Evolutionary conservation across 2,797 vertebrate genomes (phyloP), one percentile per base, ranked within the genome.

Genomic region (Anguilla obscura): DNA sequence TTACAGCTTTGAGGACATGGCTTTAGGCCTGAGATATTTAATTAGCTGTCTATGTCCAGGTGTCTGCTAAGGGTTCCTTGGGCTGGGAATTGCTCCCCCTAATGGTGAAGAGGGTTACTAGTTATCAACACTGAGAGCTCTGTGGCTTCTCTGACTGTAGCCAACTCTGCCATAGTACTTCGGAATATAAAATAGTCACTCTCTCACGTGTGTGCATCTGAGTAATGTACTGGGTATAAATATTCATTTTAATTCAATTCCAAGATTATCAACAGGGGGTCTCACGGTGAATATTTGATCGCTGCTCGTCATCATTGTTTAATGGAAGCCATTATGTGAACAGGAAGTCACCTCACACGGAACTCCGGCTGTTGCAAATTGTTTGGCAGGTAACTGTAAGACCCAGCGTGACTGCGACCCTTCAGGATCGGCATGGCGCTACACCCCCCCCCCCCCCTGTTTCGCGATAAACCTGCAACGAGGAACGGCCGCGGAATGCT

Each of bases 401-500:
- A 76, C 5, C 36, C 33, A 18, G 33, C 33, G 40, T 14, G 74
- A 36, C 33, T 18, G 33, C 33, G 36, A 76, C 12, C 36, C 33
- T 76, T 33, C 36, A n/a, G 21, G 76, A 24, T 45, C 24, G 3
- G 40, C 16, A 40, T 5, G 30, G 2, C 71, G 18, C 33, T 14
- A 5, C 4, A 33, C 71, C 30, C 69, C 36, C 36, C 36, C 69
- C 12, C 69, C 30, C 10, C 9, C 69, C 69, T 10, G n/a, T n/a
- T n/a, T n/a, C 30, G 21, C 24, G 76, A 40, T 48, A 80, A 80
- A 48, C 76, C 76, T 21, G 18, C 40, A 80, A 33, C 7, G 69
- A 50, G 45, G 84, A 69, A 71, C 48, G 21, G 80, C 18, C 14
- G 50, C 82, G 36, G 63, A 66, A 87, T 84, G 40, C 10, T 58